Evolutionary conservation across 2,797 vertebrate species (phyloP).

Genomic region (Numenius phaeopus): DNA sequence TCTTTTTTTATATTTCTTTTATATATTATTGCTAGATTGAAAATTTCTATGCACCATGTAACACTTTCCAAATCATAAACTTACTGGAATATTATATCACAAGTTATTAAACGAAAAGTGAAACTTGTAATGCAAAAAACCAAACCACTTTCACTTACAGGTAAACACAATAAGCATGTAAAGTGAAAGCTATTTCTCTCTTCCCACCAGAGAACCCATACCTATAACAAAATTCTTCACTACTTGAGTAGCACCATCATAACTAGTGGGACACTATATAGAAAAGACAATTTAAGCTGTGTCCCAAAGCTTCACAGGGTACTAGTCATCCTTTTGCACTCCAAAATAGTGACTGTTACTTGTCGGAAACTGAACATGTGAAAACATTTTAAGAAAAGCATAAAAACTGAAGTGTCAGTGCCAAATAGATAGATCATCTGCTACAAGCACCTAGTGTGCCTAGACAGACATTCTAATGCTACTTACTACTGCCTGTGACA

Average conservation of each 20-base stretch:
- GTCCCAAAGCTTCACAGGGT: neutral
- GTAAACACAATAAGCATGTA: neutral
- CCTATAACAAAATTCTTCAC: neutral
- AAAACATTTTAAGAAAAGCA: neutral
- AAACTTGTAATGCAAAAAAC: neutral
- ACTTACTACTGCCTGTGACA: neutral
- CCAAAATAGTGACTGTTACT: neutral
- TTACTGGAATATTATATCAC: neutral
- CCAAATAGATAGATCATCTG: rapidly evolving
- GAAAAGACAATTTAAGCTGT: neutral
- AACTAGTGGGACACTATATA: neutral
- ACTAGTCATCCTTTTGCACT: neutral
- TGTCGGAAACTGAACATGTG: neutral
- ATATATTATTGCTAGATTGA: neutral
- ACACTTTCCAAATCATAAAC: neutral
- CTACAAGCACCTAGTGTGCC: neutral
- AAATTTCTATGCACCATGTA: neutral
- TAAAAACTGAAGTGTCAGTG: neutral
- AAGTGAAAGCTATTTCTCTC: neutral
- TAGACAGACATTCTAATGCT: neutral
- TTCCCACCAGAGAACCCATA: neutral
- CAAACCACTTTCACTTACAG: neutral
- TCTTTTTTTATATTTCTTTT: neutral
- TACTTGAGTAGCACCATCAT: neutral
- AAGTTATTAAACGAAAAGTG: neutral